Evolutionary conservation across 2,113 vertebrate species (phyloP), one percentile per base, ranked within the genome.

Genomic region (Aldabrachelys gigantea): DNA sequence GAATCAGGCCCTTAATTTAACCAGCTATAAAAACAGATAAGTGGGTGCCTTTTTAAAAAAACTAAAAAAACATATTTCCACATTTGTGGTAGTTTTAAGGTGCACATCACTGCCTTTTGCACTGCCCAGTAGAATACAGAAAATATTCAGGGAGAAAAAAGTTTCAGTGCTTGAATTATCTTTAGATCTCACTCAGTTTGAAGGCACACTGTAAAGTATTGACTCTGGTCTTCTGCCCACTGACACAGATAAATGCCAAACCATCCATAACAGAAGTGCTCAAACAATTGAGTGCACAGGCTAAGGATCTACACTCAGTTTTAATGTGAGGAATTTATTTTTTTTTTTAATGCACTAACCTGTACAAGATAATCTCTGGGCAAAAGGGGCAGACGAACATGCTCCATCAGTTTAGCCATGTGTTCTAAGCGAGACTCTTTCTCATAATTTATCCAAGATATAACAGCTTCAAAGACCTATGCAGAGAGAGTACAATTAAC

Each of bases 381-480:
- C 84, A 99, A 96, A 41, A 99, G 98, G 21, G 99, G 99, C 10
- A 99, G 99, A 84, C 99, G 98, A 91, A 99, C 99, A 1, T 99
- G 99, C 94, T 99, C 99, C 99, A 99, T 99, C 75, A 99, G 98
- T 86, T 99, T 99, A 79, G 99, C 99, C 99, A 99, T 99, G 98
- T 99, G 97, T 95, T 99, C 99, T 47, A 99, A 97, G 59, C 99
- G 99, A 53, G 98, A 98, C 6, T 99, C 99, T 93, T 99, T 99
- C 95, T 99, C 99, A 2, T 99, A 98, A 97, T 99, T 99, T 97
- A 99, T 99, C 99, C 99, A 99, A 6, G 98, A 96, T 92, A 99
- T 99, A 98, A 99, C 99, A 1, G 99, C 99, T 97, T 99, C 99
- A 96, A 99, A 99, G 44, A 99, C 99, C 99, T 99, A 82, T 38